Percentiles rank a stretch among this genome's conserved stretches.
Evolutionary conservation across 2,888 invertebrate genomes (phyloP).

Genomic region (Mesoligia furuncula): DNA sequence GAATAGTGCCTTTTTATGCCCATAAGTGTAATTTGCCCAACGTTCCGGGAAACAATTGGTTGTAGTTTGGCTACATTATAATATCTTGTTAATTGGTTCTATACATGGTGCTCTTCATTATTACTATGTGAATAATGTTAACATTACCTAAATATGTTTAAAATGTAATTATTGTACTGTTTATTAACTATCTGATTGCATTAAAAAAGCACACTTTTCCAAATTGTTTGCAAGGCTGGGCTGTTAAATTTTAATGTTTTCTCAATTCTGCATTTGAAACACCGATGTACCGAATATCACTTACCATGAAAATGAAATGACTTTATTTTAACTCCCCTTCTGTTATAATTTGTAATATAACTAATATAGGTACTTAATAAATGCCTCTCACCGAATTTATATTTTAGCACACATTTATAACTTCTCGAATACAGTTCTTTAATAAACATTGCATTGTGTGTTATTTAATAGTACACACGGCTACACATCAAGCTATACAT

Average conservation of each 20-base stretch:
- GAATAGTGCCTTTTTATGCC: slow-evolving; percentile 53
- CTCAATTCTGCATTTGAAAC: slow-evolving; percentile 6
- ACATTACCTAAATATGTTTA: slow-evolving; percentile 37
- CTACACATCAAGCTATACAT: background rate
- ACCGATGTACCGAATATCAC: slow-evolving; percentile 3
- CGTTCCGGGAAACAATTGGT: slow-evolving; percentile 16
- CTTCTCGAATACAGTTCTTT: slow-evolving; percentile 63
- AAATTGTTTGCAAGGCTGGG: background rate
- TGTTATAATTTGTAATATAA: slow-evolving; percentile 54
- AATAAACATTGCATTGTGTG: slow-evolving; percentile 41
- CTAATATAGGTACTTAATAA: slow-evolving; percentile 72
- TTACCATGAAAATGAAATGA: slow-evolving; percentile 17
- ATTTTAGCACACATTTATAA: slow-evolving; percentile 76
- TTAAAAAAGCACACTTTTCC: background rate
- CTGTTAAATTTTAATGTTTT: background rate
- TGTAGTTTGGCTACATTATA: slow-evolving; percentile 26
- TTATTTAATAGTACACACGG: slow-evolving; percentile 31
- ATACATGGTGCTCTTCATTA: slow-evolving; percentile 63
- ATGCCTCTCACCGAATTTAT: slow-evolving; percentile 89
- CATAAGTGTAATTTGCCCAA: slow-evolving; percentile 16
- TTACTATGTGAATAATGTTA: slow-evolving; percentile 36
- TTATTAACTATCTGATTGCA: background rate
- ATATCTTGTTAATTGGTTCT: slow-evolving; percentile 62
- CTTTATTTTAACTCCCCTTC: slow-evolving; percentile 11
- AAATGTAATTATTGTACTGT: slow-evolving; percentile 29